Conservation (phyloP, 2,113 vertebrate genomes). For the Procapra przewalskii region DNA sequence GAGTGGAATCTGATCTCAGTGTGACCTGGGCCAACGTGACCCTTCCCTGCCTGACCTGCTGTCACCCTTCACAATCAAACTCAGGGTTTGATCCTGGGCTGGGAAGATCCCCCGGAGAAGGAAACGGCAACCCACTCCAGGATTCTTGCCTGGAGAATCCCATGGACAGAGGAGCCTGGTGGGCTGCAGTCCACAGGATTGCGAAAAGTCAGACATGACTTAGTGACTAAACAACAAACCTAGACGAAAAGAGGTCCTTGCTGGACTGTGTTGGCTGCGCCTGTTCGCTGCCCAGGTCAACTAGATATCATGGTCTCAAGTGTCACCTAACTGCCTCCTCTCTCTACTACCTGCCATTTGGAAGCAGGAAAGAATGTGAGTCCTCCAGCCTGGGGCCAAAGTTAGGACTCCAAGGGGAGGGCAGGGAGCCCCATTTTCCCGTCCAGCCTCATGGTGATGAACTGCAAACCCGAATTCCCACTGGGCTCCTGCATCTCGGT, state of each 20-base stretch:
- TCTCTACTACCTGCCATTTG: not conserved
- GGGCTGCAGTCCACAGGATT: not conserved
- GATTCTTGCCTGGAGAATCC: not conserved
- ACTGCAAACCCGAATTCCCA: fast-evolving
- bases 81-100: not conserved
- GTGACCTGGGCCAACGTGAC: not conserved
- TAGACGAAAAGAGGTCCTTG: not conserved
- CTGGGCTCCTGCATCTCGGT: fast-evolving
- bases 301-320: fast-evolving
- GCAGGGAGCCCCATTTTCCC: not conserved
- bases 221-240: not conserved
- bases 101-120: not conserved
- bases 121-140: not conserved
- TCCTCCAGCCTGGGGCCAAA: not conserved
- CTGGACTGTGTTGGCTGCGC: not conserved
- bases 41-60: fast-evolving
- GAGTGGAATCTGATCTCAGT: not conserved
- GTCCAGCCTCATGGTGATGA: fast-evolving
- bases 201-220: not conserved
- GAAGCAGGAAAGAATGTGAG: not conserved
- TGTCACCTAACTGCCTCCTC: not conserved
- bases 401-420: not conserved
- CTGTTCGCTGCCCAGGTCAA: fast-evolving
- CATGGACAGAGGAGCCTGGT: not conserved
- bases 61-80: not conserved